These are phyloP conservation scores for Elephantulus edwardii DNA, from an alignment of 2,113 vertebrate genomes.

Conservation along the genomic window DNA sequence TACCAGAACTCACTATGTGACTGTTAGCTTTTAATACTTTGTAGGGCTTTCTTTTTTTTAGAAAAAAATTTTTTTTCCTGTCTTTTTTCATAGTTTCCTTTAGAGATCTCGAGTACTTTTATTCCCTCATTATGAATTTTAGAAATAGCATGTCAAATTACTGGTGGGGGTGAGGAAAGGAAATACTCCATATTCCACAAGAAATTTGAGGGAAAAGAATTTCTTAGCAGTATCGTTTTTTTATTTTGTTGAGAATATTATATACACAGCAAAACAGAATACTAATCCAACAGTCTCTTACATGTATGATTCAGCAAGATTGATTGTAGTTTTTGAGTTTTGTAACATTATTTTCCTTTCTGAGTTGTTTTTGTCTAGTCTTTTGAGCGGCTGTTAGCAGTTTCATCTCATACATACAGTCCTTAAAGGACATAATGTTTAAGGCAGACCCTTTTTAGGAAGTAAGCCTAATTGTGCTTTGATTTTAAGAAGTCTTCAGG, in stretches of 20 bases:
- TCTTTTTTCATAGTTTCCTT: not conserved
- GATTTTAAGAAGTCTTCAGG: not conserved
- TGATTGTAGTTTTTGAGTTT: not conserved
- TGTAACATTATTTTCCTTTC: not conserved
- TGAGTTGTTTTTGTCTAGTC: not conserved
- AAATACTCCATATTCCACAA: constrained; percentile 21
- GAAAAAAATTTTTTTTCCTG: too few species aligned
- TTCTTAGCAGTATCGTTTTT: not conserved
- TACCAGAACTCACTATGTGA: not conserved
- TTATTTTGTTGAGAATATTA: not conserved
- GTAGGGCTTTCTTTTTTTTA: not conserved
- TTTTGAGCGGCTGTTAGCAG: not conserved
- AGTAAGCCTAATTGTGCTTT: not conserved
- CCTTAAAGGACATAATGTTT: not conserved
- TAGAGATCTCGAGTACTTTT: not conserved
- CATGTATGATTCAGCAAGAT: too few species aligned
- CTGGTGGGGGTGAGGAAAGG: not conserved
- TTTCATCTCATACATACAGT: not conserved
- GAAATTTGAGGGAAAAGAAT: not conserved
- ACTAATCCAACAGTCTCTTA: too few species aligned
- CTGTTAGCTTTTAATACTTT: constrained; percentile 16
- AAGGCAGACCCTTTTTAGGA: not conserved
- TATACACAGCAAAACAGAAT: not conserved
- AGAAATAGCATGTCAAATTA: not conserved
- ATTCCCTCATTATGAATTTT: not conserved